Base-by-base conservation (phyloP, 2,113 vertebrate species). In the Sprattus sprattus region DNA sequence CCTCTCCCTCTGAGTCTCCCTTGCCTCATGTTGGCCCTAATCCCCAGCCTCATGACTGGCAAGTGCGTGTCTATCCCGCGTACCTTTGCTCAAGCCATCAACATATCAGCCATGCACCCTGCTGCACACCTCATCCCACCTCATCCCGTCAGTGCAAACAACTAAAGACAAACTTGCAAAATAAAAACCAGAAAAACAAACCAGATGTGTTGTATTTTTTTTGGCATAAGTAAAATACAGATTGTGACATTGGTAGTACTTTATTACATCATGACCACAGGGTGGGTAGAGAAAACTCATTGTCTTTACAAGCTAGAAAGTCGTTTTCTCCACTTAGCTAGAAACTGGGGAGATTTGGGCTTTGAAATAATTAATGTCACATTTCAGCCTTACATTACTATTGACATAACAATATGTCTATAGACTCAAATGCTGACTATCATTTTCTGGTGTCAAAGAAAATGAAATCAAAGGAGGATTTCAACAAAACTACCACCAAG, bases 21-120 rank as follows among this genome's bases (percentile, higher is more conserved):
- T 71, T 82, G 71, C 84, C 87, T 83, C 86, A 46, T 64, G 83
- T 46, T 86, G 84, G 86, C 86, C 81, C 86, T 85, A 84, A 86
- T 89, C 86, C 89, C 39, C 50, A 64, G 20, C 81, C 88, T 90
- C 78, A 89, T 89, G 91, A 85, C 89, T 82, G 91, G 89, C 88
- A 86, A 82, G 85, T 83, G 46, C 32, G 83, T 57, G 18, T 80
- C 80, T 88, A 83, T 89, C 86, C 46, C 64, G 32, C 22, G 9
- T 84, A 47, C 82, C 81, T 47, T 87, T 45, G 49, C 81, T 81
- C 18, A 86, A 84, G 83, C 81, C 71, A 82, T 54, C 50, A 83
- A 75, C 83, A 81, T 13, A 28, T 16, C 83, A 44, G 54, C 47
- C 82, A 83, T 39, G 39, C 54, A 57, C 18, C 47, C 81, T 71